phyloP scores from a whole-genome alignment of 2,113 vertebrate species.

The Prietella phreatophila region DNA sequence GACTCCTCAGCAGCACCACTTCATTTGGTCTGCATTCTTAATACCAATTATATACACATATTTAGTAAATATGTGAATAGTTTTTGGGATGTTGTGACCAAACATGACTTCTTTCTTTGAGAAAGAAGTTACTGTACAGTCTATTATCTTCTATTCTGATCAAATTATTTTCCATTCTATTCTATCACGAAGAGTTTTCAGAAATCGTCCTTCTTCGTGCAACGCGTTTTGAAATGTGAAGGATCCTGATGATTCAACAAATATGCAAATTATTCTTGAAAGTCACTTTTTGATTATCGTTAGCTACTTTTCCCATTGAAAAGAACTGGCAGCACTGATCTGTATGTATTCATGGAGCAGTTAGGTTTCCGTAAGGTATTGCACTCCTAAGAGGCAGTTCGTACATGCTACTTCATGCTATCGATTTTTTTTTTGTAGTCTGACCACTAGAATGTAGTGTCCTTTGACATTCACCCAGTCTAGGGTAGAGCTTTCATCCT shows the following conservation, averaged over 20 bases:
- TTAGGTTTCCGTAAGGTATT: no score
- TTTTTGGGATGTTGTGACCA: not conserved
- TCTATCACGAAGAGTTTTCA: not conserved
- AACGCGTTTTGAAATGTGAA: not conserved
- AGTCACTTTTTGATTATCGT: not conserved
- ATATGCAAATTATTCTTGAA: not conserved
- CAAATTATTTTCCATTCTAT: not conserved
- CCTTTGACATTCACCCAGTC: not conserved
- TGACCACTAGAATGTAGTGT: not conserved
- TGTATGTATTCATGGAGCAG: not conserved
- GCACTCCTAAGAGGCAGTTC: not conserved
- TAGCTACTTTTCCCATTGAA: not conserved
- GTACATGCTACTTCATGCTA: not conserved
- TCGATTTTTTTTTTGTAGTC: not conserved
- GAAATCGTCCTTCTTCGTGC: not conserved
- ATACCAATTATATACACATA: not conserved
- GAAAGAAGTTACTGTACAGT: not conserved
- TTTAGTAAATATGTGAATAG: not conserved
- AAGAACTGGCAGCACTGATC: not conserved
- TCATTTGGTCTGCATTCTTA: not conserved
- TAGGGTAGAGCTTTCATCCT: not conserved
- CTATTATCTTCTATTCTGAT: not conserved
- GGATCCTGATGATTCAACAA: not conserved
- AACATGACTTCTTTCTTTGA: not conserved
- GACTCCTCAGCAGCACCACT: not conserved